These are phyloP conservation scores for Apamea anceps DNA, from an alignment of 2,888 invertebrate species.

Conservation along the genomic window DNA sequence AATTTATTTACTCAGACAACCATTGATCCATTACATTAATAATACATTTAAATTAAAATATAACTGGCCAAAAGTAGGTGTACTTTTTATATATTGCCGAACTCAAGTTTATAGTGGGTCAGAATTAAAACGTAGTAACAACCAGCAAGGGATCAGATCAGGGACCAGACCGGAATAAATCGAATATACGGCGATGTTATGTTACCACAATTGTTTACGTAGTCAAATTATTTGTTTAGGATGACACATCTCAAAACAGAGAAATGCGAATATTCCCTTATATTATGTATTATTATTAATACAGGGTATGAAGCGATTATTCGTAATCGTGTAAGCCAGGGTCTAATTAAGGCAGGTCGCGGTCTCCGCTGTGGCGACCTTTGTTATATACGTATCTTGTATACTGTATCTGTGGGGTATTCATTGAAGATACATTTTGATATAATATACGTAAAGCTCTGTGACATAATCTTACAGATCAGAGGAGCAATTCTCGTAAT, in stretches of 20 bases:
- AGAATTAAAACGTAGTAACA: too few relatives aligned
- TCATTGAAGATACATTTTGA: background rate
- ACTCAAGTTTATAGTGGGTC: too few relatives aligned
- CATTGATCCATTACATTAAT: too few relatives aligned
- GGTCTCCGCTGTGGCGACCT: slow-evolving; percentile 12
- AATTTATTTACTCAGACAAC: too few relatives aligned
- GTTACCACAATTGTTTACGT: background rate
- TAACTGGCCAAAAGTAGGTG: background rate
- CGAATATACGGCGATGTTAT: background rate
- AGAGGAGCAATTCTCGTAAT: background rate
- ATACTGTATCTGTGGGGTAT: background rate
- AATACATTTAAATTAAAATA: too few relatives aligned
- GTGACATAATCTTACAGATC: background rate
- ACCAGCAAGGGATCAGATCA: too few relatives aligned
- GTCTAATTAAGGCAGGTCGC: slow-evolving; percentile 17
- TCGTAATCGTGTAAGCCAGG: slow-evolving; percentile 34
- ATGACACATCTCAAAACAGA: background rate
- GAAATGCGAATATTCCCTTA: background rate
- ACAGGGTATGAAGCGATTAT: slow-evolving; percentile 20
- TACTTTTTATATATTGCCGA: background rate
- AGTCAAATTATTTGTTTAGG: background rate
- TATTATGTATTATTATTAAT: slow-evolving; percentile 11
- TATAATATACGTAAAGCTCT: background rate
- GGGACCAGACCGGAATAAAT: too few relatives aligned
- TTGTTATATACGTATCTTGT: slow-evolving; percentile 6